phyloP scores from a whole-genome alignment of 2,888 invertebrate species.

The Limnephilus marmoratus region DNA sequence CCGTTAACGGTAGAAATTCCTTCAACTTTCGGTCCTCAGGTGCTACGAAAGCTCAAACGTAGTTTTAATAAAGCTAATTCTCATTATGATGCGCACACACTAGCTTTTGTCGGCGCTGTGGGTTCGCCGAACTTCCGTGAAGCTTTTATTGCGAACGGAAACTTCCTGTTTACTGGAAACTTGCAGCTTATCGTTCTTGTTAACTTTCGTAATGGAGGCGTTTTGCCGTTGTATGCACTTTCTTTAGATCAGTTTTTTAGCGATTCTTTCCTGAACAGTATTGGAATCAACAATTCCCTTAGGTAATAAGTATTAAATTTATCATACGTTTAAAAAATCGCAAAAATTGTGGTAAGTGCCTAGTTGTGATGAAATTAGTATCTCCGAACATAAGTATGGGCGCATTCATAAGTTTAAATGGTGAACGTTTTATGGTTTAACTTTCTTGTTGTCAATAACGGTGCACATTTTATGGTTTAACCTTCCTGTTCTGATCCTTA shows the following conservation, averaged over 20 bases:
- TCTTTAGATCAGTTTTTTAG: background rate
- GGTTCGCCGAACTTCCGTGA: conserved; percentile 2
- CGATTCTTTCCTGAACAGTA: background rate
- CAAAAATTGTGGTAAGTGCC: no score
- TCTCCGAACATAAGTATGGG: no score
- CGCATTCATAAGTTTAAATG: no score
- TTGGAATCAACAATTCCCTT: background rate
- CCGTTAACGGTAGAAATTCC: conserved; percentile 19
- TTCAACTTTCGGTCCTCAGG: conserved; percentile 55
- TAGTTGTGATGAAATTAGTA: no score
- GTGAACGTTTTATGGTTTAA: no score
- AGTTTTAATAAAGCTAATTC: conserved; percentile 61
- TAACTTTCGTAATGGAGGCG: background rate
- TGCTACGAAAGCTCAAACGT: conserved; percentile 43
- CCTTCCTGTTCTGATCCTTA: no score
- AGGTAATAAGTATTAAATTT: no score
- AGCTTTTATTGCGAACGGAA: conserved; percentile 24
- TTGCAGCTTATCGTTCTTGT: conserved; percentile 21
- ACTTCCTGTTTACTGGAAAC: background rate
- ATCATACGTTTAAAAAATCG: no score
- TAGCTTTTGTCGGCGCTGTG: conserved; percentile 11
- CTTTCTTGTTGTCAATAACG: no score
- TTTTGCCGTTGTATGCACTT: background rate
- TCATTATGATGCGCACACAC: conserved; percentile 51
- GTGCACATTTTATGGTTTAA: no score